Base-by-base conservation (phyloP, 2,113 vertebrate genomes). In the Leptocoma aspasia region DNA sequence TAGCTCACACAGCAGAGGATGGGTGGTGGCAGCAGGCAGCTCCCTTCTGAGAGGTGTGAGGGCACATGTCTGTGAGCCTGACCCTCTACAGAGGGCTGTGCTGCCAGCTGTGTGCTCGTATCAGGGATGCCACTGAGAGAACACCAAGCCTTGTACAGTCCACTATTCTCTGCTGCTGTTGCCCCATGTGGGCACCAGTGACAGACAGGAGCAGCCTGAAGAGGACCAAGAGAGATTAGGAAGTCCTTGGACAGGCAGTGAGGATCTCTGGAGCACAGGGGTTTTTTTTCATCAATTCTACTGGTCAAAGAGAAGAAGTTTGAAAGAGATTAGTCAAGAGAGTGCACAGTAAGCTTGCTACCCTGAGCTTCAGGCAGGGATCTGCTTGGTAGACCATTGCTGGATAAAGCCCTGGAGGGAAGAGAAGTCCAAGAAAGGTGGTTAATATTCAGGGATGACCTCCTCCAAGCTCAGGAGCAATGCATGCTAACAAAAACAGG, bases 91-190 rank as follows among this genome's bases (percentile, higher is more conserved):
- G 42, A 50, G 22, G 15, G 22, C 4, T 11, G 22, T 50, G 33
- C 68, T 72, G 12, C 37, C 28, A 28, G 3, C 31, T 8, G 6
- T 15, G 33, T 24, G 13, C 13, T 66, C 0, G 0, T 21, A 12
- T n/a, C 15, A 30, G 33, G 52, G 33, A 23, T 39, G 33, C 44
- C 44, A 9, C 52, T 6, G 10, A 24, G 68, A 66, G 33, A 81
- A 37, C 22, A 30, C 33, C 19, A 30, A 44, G 18, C 37, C 31
- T 72, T 27, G 26, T 44, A 7, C 44, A 33, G 18, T 20, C 27
- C 18, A 20, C 7, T 24, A 7, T 50, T 33, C 27, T 33, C 27
- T 50, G 12, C 8, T 50, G 11, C 42, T 88, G 4, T 15, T 56
- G 24, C 17, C 56, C 18, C 4, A 4, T 11, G 27, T 44, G 18